Evolutionary conservation across 1,140 invertebrate species (phyloP).

Genomic region (Araneus ventricosus): DNA sequence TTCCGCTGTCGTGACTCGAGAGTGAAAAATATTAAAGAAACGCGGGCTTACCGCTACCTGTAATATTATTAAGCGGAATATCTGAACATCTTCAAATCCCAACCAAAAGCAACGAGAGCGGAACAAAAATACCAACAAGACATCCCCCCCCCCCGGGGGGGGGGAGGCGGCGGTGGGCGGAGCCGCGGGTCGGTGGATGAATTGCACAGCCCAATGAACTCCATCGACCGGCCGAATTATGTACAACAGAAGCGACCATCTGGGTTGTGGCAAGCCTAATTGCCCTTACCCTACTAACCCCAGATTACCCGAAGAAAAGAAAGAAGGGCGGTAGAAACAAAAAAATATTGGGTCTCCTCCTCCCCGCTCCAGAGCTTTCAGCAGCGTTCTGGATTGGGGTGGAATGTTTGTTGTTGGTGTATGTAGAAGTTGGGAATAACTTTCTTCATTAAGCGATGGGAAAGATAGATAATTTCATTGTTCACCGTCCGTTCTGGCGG

Average conservation of each 20-base stretch:
- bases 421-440: conserved; percentile 40
- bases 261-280: conserved; percentile 14
- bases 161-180: too few species aligned
- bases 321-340: neutral
- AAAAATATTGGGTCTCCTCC: neutral
- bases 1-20: too few species aligned
- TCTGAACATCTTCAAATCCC: too few species aligned
- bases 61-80: too few species aligned
- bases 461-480: conserved; percentile 31
- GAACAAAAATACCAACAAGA: too few species aligned
- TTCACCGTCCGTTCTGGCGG: neutral
- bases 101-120: too few species aligned
- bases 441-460: conserved; percentile 49
- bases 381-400: neutral
- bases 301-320: conserved; percentile 28
- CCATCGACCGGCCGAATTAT: neutral
- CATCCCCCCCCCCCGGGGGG: neutral
- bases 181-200: neutral
- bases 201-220: neutral
- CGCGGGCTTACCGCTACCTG: too few species aligned
- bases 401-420: neutral
- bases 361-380: neutral
- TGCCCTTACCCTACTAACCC: conserved; percentile 15
- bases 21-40: too few species aligned
- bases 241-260: neutral